Evolutionary conservation across 35 echinoderm and acorn worm species (phyloP).

Genomic region (Lytechinus pictus): DNA sequence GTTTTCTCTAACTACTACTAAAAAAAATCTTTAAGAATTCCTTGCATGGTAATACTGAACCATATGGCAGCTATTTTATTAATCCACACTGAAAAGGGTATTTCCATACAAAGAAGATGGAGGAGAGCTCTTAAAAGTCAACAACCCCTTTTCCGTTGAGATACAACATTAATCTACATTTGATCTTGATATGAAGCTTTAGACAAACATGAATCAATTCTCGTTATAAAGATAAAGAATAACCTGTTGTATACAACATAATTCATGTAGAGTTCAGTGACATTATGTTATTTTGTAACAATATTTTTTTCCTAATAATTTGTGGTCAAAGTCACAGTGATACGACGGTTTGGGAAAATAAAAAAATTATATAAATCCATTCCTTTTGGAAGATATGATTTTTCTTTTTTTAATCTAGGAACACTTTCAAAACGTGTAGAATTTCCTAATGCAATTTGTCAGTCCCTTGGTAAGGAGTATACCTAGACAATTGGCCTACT

Average conservation of each 20-base stretch:
- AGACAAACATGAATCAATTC: neutral
- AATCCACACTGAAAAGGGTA: neutral
- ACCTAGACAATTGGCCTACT: neutral
- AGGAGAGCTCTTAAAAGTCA: neutral
- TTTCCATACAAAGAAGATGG: neutral
- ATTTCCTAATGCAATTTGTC: neutral
- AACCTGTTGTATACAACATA: no score
- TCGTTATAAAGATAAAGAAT: neutral
- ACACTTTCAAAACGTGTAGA: neutral
- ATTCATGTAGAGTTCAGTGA: no score
- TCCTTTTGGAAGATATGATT: neutral
- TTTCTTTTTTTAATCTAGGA: neutral
- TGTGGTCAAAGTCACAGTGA: no score
- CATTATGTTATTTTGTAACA: no score
- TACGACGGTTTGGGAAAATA: no score
- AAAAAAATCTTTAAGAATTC: no score
- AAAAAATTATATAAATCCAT: neutral
- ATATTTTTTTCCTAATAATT: no score
- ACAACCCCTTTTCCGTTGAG: neutral
- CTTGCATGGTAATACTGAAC: neutral
- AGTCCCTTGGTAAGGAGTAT: neutral
- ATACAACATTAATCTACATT: neutral
- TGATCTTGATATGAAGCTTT: neutral
- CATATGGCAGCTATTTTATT: neutral
- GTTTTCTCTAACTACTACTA: no score